Base-by-base conservation (phyloP, 2,797 vertebrate genomes). In the Paratrypauchen microcephalus region DNA sequence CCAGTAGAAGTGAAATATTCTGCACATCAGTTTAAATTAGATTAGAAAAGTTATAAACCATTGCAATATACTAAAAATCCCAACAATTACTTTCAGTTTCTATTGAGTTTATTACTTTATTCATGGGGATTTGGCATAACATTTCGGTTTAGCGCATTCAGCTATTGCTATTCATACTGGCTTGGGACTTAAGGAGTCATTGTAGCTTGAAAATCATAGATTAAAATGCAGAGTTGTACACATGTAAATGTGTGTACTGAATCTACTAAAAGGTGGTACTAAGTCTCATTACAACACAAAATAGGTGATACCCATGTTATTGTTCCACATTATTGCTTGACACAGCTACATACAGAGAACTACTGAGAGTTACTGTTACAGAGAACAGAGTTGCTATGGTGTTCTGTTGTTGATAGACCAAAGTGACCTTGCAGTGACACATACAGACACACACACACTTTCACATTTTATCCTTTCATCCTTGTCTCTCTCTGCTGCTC, bases 351-450 rank as follows among this genome's bases (percentile, higher is more conserved):
- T 9, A n/a, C n/a, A n/a, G n/a, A n/a, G n/a, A n/a, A n/a, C n/a
- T n/a, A n/a, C n/a, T n/a, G n/a, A n/a, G n/a, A n/a, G n/a, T n/a
- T n/a, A n/a, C n/a, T n/a, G n/a, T n/a, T 26, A 21, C 21, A 23
- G 12, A 63, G 61, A 39, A 47, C 61, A 63, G 13, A 60, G 75
- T 68, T 68, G 65, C 76, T 63, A 52, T 32, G 66, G 70, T 57
- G 81, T 76, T 65, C 78, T 52, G 61, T 68, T 71, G 58, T 66
- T 67, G 65, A 71, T 28, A 69, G 55, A 70, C 60, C 48, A 0
- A 0, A 18, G 65, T 73, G 70, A 79, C 75, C 73, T 83, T 77
- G 28, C 8, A 7, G 62, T 48, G 64, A 70, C 64, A 70, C 64
- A 60, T 23, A 55, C 36, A 68, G 13, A 30, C 21, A 66, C 56